Conservation (phyloP, 2,888 invertebrate genomes). For the Phyto melanocephala region DNA sequence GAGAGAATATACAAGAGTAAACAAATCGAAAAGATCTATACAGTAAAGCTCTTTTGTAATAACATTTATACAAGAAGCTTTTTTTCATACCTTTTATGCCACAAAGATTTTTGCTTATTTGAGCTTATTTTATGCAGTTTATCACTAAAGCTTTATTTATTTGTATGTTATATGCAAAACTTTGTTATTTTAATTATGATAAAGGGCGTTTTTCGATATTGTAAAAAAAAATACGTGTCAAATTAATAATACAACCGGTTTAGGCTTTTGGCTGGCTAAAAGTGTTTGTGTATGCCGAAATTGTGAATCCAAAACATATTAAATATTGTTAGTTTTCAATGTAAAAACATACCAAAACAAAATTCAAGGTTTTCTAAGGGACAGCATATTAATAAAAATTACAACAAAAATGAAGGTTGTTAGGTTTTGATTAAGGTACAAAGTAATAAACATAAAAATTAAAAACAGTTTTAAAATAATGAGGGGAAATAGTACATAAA, state of each 20-base stretch:
- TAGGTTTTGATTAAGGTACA: conserved; percentile 14
- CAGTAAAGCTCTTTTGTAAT: conserved; percentile 2
- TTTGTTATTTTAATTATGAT: conserved; percentile 36
- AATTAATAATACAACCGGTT: conserved; percentile 53
- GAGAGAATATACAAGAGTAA: background rate
- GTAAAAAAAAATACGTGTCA: conserved; percentile 58
- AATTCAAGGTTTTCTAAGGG: conserved; percentile 57
- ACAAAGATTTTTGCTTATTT: background rate
- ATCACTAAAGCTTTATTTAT: conserved; percentile 54
- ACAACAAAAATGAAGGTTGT: conserved; percentile 45
- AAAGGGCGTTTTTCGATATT: conserved; percentile 49
- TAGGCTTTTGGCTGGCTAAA: conserved; percentile 26
- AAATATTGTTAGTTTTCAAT: conserved; percentile 48
- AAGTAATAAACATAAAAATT: conserved; percentile 15
- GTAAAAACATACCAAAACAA: conserved; percentile 38
- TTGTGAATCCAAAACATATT: conserved; percentile 38
- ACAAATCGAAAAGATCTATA: conserved; percentile 14
- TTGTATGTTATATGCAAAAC: conserved; percentile 50
- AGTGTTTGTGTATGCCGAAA: conserved; percentile 49
- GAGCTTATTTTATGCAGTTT: conserved; percentile 42
- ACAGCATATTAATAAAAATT: conserved; percentile 22
- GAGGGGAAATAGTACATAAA: background rate
- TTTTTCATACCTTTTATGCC: background rate
- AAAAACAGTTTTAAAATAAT: background rate
- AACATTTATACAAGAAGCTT: background rate